A percentile compares a stretch with the other conserved stretches of the same genome.
These are phyloP conservation scores for Phalacrocorax brasilianus DNA, from an alignment of 2,113 vertebrate genomes.

Conservation along the genomic window DNA sequence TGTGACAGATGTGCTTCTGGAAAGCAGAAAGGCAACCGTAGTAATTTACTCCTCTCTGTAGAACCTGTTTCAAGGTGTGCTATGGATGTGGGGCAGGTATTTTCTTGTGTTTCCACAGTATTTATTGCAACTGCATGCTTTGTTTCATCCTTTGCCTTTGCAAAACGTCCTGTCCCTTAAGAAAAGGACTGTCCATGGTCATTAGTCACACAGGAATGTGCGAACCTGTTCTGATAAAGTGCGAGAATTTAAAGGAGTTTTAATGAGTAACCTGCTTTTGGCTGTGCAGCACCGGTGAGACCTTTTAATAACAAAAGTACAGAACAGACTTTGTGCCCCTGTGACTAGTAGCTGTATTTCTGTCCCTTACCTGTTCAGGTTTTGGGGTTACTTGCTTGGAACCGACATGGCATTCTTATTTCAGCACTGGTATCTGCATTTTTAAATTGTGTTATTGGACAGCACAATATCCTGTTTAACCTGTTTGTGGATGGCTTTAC, in stretches of 20 bases:
- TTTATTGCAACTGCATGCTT: neutral
- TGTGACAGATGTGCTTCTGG: neutral
- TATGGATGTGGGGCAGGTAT: neutral
- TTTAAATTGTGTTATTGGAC: neutral
- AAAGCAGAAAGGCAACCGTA: neutral
- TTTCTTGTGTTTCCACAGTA: neutral
- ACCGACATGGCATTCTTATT: neutral
- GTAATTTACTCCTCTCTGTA: neutral
- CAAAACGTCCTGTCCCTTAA: neutral
- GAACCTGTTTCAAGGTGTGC: neutral
- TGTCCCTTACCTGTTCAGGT: neutral
- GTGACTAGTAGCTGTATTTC: neutral
- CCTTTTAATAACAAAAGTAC: neutral
- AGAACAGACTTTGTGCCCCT: neutral
- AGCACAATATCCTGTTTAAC: neutral
- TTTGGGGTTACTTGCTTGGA: neutral
- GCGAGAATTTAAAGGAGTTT: neutral
- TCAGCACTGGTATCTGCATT: neutral
- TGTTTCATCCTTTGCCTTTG: neutral
- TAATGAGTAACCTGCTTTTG: neutral
- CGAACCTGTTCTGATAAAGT: neutral
- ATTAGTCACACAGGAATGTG: neutral
- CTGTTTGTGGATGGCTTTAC: neutral
- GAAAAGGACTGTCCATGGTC: neutral
- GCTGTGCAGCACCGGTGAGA: neutral